phyloP scores from a whole-genome alignment of 2,888 invertebrate species.

The Cephus pygmeus region DNA sequence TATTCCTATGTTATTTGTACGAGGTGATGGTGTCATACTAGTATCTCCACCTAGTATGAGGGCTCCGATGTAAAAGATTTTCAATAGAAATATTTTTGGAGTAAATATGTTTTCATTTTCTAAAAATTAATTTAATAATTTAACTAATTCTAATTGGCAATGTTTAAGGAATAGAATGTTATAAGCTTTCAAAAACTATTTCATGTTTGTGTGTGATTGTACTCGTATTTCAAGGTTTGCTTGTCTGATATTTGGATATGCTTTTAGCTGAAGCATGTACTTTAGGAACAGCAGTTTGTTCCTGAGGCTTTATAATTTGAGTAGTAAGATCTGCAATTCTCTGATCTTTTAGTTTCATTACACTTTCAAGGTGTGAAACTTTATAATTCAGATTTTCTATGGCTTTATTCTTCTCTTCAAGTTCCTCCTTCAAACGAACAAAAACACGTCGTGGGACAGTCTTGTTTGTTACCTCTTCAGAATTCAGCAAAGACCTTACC shows the following conservation, averaged over 20 bases:
- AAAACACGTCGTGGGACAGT: conserved; percentile 70
- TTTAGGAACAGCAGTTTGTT: conserved; percentile 9
- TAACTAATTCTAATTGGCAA: not conserved
- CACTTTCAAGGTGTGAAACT: conserved; percentile 73
- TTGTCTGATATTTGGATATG: conserved; percentile 11
- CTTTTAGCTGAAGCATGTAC: conserved; percentile 4
- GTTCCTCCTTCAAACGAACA: conserved; percentile 70
- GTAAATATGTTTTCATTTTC: not conserved
- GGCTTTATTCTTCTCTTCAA: conserved; percentile 71
- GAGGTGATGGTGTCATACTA: conserved; percentile 98
- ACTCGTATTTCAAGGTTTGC: conserved; percentile 3
- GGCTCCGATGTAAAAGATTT: conserved; percentile 69
- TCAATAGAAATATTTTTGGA: not conserved
- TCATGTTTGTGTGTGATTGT: not conserved
- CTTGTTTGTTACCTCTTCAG: conserved; percentile 68
- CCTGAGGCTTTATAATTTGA: conserved; percentile 38
- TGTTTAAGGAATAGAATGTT: not conserved
- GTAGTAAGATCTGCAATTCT: conserved; percentile 64
- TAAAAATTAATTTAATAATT: not conserved
- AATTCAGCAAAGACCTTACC: conserved; percentile 68
- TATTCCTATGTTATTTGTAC: conserved; percentile 98
- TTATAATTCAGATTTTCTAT: conserved; percentile 70
- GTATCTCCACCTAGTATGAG: conserved; percentile 91
- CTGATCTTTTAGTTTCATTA: conserved; percentile 74
- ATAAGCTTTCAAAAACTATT: not conserved